Conservation (phyloP, 1,140 invertebrate species). For the Pseudomyrmex pallidus region DNA sequence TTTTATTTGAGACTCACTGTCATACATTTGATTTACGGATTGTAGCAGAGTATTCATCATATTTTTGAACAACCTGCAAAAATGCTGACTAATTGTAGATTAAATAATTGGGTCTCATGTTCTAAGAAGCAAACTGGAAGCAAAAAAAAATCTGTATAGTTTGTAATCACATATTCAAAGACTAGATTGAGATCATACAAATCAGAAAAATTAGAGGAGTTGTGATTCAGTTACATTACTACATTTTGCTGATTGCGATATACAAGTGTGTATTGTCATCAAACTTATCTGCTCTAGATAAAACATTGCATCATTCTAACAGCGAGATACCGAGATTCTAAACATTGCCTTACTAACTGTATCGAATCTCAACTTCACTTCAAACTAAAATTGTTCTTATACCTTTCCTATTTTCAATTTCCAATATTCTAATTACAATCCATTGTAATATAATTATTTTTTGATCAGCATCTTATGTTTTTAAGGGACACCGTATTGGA, state of each 20-base stretch:
- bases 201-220: no score
- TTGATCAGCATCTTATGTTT: conserved; percentile 58
- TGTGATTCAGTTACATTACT: no score
- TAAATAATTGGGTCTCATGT: no score
- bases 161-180: no score
- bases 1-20: neutral
- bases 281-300: conserved; percentile 13
- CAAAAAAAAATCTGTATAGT: no score
- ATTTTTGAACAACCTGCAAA: no score
- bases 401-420: conserved; percentile 77
- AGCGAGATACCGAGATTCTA: conserved; percentile 40
- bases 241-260: no score
- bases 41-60: no score
- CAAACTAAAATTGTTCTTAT: conserved; percentile 69
- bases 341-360: conserved; percentile 62
- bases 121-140: no score
- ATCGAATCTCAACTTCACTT: conserved; percentile 25
- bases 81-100: no score
- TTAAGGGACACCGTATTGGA: conserved; percentile 77
- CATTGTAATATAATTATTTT: conserved; percentile 11
- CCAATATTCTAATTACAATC: conserved; percentile 27
- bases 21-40: neutral
- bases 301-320: conserved; percentile 35
- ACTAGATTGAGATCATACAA: no score
- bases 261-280: neutral